Evolutionary conservation across 2,113 vertebrate genomes (phyloP), one percentile per base, ranked within the genome.

Genomic region (Pampusana beccarii): DNA sequence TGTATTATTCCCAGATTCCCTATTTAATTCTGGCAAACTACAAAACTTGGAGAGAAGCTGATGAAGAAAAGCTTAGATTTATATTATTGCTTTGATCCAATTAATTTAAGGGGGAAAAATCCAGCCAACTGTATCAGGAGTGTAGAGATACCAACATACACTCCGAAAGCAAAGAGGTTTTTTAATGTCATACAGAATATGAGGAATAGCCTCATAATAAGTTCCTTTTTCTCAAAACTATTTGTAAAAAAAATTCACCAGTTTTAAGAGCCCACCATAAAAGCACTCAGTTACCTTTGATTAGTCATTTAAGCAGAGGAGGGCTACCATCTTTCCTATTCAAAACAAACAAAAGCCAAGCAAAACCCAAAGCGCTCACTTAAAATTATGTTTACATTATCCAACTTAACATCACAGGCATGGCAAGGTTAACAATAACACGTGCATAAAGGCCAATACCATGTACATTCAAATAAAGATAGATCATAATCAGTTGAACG

Each of bases 321-420:
- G 38, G 33, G 28, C 9, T 80, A 92, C 81, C 51, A 79, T 94
- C 75, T 56, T 42, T 88, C 78, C 42, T 83, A 62, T 80, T 80
- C 31, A 80, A 95, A 94, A 83, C 18, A 69, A 79, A 87, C 26
- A 88, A 54, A 87, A 70, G 28, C 23, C 80, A 88, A 73, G 62
- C 44, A 89, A 95, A 88, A 14, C 13, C 10, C 18, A 73, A 83
- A 93, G 82, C 28, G 88, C 36, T 60, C 61, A 67, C n/a, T 31
- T 86, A 67, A 85, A 95, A 95, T 87, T 93, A 96, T 93, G 93
- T 77, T 89, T n/a, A 48, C 60, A 44, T 84, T 92, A 67, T 46
- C 69, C 29, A 88, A 92, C 66, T 70, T 97, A 92, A 87, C 67
- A 88, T 31, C 58, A 92, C 69, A 82, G 74, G 56, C 61, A 44